Evolutionary conservation across 2,888 invertebrate genomes (phyloP), one percentile per base, ranked within the genome.

Genomic region (Amblyjoppa fuscipennis): DNA sequence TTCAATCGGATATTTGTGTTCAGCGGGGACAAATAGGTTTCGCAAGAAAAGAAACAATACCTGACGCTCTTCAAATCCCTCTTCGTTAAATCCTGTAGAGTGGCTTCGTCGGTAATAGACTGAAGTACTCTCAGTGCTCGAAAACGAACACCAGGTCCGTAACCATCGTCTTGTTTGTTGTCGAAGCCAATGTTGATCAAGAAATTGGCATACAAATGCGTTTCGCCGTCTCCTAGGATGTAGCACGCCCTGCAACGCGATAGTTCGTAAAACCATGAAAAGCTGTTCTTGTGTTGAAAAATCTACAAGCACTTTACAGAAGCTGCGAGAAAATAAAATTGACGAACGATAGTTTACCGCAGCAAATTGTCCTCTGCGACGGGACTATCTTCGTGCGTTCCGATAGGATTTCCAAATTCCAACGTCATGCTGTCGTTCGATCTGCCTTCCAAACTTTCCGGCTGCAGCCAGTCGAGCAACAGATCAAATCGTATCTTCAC

Each of bases 401-500:
- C 76, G 53, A 69, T 45, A 45, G 73, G 1, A 61, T 83, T 77
- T 20, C 82, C 77, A n/a, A 89, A 80, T 49, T 90, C 90, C 34
- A 92, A 90, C 3, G 91, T 93, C 3, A 91, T 81, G 31, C 91
- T 92, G 13, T 92, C 90, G 78, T 90, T 90, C 20, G 90, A 78
- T 45, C 88, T 89, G 41, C 74, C 66, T 7, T 89, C 88, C 53
- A 84, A 89, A 4, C 56, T 53, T 34, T 90, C 89, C 25, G 91
- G 88, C 31, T 90, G 91, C 59, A 95, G 89, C 94, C 94, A 95
- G 78, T 93, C 93, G 9, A 93, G 90, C 31, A 95, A 86, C 71
- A 95, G 91, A 61, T 93, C 92, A 13, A 92, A 89, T 66, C 94
- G 93, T 16, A 95, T 91, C 75, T 94, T 91, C 4, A 90, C 81